Evolutionary conservation across 1,140 invertebrate genomes (phyloP).

Genomic region (Drosophila santomea): DNA sequence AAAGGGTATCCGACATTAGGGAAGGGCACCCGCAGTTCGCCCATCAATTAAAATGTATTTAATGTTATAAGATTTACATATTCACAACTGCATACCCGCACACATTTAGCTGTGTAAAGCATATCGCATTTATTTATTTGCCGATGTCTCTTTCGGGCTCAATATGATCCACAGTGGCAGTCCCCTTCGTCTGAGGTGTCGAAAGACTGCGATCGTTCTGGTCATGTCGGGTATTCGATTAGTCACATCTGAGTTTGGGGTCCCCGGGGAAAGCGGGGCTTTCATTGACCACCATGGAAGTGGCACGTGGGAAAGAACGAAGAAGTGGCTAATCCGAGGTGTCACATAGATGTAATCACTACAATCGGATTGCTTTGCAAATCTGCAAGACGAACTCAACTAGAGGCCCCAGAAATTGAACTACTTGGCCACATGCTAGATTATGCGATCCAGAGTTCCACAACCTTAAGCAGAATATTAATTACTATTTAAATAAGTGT

Average conservation of each 20-base stretch:
- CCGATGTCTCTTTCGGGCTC: slow-evolving; percentile 67
- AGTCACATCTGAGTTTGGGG: slow-evolving; percentile 57
- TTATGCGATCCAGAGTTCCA: too few relatives aligned
- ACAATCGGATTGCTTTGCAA: not conserved
- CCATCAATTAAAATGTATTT: slow-evolving; percentile 44
- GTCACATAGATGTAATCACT: slow-evolving; percentile 1
- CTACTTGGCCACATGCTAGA: too few relatives aligned
- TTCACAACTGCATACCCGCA: slow-evolving; percentile 40
- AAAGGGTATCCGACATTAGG: not conserved
- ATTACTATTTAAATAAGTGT: too few relatives aligned
- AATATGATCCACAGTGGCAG: slow-evolving; percentile 56
- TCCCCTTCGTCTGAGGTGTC: slow-evolving; percentile 58
- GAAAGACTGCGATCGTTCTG: slow-evolving; percentile 58
- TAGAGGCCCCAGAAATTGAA: not conserved
- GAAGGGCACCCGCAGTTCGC: slow-evolving; percentile 26
- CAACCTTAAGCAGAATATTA: too few relatives aligned
- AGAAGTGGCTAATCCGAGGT: slow-evolving; percentile 11
- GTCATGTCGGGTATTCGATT: slow-evolving; percentile 66
- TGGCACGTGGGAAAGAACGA: slow-evolving; percentile 69
- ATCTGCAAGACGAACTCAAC: not conserved
- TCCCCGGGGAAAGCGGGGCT: not conserved
- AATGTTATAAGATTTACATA: slow-evolving; percentile 61
- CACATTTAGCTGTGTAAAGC: slow-evolving; percentile 22
- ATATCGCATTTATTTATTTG: slow-evolving; percentile 67
- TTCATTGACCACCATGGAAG: slow-evolving; percentile 55